Evolutionary conservation across 2,113 vertebrate species (phyloP).

Genomic region (Tragulus kanchil): DNA sequence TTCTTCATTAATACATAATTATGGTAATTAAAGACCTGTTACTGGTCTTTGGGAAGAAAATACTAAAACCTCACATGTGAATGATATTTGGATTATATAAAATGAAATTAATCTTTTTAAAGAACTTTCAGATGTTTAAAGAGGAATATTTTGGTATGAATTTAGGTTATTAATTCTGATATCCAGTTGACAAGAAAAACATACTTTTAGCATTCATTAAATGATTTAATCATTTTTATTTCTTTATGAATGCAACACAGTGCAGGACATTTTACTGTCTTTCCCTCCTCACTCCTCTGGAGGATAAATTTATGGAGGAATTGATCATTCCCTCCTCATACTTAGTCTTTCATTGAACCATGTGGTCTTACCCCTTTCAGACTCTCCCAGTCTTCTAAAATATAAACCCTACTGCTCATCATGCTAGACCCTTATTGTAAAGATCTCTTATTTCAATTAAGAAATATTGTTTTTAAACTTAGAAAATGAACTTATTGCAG

Average conservation of each 20-base stretch:
- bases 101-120: not conserved
- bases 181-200: not conserved
- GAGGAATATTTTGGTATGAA: not conserved
- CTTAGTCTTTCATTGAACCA: not conserved
- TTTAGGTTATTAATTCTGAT: slow-evolving; percentile 1
- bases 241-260: not conserved
- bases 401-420: not conserved
- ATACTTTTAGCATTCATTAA: not conserved
- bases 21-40: slow-evolving; percentile 57
- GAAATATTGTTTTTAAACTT: no score
- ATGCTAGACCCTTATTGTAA: not conserved
- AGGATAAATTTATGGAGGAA: not conserved
- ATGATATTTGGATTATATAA: not conserved
- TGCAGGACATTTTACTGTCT: not conserved
- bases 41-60: not conserved
- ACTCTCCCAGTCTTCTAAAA: not conserved
- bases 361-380: not conserved
- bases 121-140: not conserved
- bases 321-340: not conserved
- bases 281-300: not conserved
- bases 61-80: not conserved
- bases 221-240: not conserved
- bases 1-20: slow-evolving; percentile 69
- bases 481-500: no score
- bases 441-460: not conserved